Conservation (phyloP, 2,113 vertebrate species). For the Aphyosemion australe region DNA sequence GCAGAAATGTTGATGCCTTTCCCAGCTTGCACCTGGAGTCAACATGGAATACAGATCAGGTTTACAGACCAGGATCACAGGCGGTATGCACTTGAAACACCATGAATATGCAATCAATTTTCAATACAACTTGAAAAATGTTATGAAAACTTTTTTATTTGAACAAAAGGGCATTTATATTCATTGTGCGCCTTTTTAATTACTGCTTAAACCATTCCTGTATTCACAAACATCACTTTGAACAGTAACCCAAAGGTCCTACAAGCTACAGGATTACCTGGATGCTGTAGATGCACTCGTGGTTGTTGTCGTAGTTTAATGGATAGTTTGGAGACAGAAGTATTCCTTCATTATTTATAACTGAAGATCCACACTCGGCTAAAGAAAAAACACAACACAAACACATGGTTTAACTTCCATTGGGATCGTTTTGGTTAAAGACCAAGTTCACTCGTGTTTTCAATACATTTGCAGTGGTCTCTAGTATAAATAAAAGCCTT, state of each 20-base stretch:
- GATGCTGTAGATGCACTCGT: slow-evolving; percentile 99
- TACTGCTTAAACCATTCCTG: background rate
- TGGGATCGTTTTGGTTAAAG: too few relatives aligned
- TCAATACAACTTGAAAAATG: slow-evolving; percentile 7
- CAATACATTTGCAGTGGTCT: too few relatives aligned
- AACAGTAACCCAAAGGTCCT: background rate
- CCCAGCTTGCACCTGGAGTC: slow-evolving; percentile 88
- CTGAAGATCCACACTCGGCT: slow-evolving; percentile 83
- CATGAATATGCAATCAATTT: background rate
- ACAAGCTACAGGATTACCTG: slow-evolving; percentile 69
- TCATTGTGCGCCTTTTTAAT: too few relatives aligned
- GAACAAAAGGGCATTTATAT: too few relatives aligned
- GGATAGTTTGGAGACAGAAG: slow-evolving; percentile 84
- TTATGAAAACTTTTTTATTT: too few relatives aligned
- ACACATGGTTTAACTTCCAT: too few relatives aligned
- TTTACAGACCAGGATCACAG: slow-evolving; percentile 10
- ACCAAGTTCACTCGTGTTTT: too few relatives aligned
- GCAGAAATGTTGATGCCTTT: slow-evolving; percentile 98
- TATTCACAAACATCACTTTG: slow-evolving; percentile 1
- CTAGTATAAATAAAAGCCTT: too few relatives aligned
- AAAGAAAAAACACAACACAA: slow-evolving; percentile 6
- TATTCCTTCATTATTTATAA: slow-evolving; percentile 80
- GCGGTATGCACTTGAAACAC: background rate
- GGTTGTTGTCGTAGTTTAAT: slow-evolving; percentile 83
- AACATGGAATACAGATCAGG: slow-evolving; percentile 30